phyloP scores from a whole-genome alignment of 1,140 invertebrate species.

The Rhynchophorus ferrugineus region DNA sequence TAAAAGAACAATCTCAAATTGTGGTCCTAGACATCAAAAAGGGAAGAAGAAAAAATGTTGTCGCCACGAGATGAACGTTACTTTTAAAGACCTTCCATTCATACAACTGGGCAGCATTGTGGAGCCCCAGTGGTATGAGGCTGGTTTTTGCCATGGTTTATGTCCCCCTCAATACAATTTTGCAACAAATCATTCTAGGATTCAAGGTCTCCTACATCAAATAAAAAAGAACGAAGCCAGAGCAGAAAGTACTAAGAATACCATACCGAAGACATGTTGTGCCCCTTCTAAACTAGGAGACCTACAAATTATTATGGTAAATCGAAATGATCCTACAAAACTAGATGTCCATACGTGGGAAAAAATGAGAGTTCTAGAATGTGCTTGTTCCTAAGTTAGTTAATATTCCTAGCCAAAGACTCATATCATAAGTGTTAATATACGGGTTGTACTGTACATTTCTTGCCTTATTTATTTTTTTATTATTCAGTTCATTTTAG shows the following conservation, averaged over 20 bases:
- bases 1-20: conserved; percentile 42
- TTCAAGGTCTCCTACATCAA: conserved; percentile 62
- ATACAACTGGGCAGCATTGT: conserved; percentile 57
- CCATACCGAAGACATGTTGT: conserved; percentile 59
- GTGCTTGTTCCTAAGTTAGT: conserved; percentile 57
- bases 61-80: conserved; percentile 55
- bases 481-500: too few species aligned
- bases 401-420: not conserved
- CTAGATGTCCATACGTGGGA: conserved; percentile 64
- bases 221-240: conserved; percentile 40
- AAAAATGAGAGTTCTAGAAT: conserved; percentile 64
- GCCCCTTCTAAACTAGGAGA: conserved; percentile 60
- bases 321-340: conserved; percentile 53
- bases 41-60: conserved; percentile 53
- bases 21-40: conserved; percentile 35
- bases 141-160: conserved; percentile 62
- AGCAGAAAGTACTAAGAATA: conserved; percentile 17
- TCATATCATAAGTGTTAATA: conserved; percentile 4
- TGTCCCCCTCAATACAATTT: conserved; percentile 63
- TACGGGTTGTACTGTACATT: conserved; percentile 25
- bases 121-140: conserved; percentile 63
- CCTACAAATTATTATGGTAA: conserved; percentile 59
- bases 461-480: conserved; percentile 10
- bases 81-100: conserved; percentile 52
- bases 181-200: conserved; percentile 62